These are phyloP conservation scores for Equus przewalskii DNA, from an alignment of 2,113 vertebrate genomes.

Conservation along the genomic window DNA sequence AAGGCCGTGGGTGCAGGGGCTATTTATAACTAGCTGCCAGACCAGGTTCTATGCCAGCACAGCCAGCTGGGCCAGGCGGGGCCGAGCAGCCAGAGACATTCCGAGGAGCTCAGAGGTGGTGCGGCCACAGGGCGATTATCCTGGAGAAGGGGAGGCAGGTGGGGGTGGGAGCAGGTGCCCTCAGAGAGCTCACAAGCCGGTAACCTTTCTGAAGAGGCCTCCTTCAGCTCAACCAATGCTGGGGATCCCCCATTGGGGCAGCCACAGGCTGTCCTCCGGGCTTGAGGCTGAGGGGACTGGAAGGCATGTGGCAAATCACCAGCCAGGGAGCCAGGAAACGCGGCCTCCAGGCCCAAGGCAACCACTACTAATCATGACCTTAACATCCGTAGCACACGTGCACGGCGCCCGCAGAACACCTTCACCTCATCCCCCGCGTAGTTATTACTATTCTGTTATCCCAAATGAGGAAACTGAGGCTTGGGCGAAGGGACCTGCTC, in stretches of 20 bases:
- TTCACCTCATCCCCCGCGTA: neutral
- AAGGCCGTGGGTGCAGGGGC: constrained; percentile 57
- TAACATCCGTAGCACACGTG: neutral
- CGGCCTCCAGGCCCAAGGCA: neutral
- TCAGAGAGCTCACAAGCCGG: neutral
- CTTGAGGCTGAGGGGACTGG: neutral
- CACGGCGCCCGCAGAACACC: neutral
- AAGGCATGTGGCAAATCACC: neutral
- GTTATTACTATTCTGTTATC: neutral
- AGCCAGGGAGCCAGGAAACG: neutral
- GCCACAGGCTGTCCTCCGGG: neutral
- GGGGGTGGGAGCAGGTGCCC: neutral
- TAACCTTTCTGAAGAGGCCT: neutral
- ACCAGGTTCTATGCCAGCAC: neutral
- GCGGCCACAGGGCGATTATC: neutral
- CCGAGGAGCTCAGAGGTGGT: neutral
- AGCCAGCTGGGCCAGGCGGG: neutral
- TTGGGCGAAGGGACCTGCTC: neutral
- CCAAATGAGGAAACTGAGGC: neutral
- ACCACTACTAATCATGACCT: neutral
- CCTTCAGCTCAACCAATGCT: neutral
- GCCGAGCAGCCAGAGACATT: neutral
- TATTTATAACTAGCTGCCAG: constrained; percentile 63
- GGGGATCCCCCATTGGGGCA: neutral
- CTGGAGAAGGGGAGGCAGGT: neutral